Evolutionary conservation across 2,888 invertebrate genomes (phyloP), one percentile per base, ranked within the genome.

Genomic region (Thecophora atra): DNA sequence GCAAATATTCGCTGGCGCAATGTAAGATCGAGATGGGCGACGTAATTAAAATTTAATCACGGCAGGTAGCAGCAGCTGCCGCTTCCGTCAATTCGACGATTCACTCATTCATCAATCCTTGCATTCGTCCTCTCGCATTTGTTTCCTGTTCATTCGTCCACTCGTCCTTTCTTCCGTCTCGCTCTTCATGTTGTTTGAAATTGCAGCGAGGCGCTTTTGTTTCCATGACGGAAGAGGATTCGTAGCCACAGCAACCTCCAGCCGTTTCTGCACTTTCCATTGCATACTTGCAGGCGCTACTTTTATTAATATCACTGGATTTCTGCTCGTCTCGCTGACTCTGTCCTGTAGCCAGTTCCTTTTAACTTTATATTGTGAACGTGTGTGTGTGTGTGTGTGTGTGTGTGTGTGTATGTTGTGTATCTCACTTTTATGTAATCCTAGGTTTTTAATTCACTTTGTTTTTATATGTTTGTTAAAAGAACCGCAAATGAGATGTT

Each of bases 21-120:
- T 63, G 37, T 21, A 42, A 44, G 63, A 15, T 63, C 11, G 37
- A 51, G 26, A 24, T 58, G 24, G 58, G 15, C 6, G 24, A 52
- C 63, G 47, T 70, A 70, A 70, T 70, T 70, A 70, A 63, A 70
- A 70, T 70, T 63, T 63, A 70, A 70, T 63, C 52, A 70, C 52
- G 56, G 47, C 51, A 52, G 52, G 11, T 52, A 47, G 24, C 30
- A 17, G 62, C 21, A 2, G 21, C 62, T 52, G 17, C 51, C 24
- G 15, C 15, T 8, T 58, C 44, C 13, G 17, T 21, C 64, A 21
- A 24, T 44, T 26, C 24, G 19, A 44, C 21, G 37, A 24, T 64
- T 44, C 26, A 24, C 44, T 44, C 64, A 47, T 60, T 15, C n/a
- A 17, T 44, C 44, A 21, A 24, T 63, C 37, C 21, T 21, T 28